Evolutionary conservation across 2,888 invertebrate genomes (phyloP).

Genomic region (Taenaris catops): DNA sequence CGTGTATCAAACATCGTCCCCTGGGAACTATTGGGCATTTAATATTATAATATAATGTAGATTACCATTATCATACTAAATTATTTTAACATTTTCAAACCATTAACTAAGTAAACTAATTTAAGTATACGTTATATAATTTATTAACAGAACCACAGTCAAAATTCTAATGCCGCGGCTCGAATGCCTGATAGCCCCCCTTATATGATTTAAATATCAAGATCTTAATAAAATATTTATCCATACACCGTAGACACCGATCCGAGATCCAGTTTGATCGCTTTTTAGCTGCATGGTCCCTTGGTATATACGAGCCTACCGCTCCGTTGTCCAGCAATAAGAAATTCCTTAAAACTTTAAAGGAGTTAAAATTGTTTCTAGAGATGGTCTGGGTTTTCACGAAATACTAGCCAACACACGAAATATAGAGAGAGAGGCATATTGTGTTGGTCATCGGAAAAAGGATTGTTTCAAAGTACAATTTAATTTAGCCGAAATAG

Average conservation of each 20-base stretch:
- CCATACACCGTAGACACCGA: constrained; percentile 65
- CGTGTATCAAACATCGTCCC: constrained; percentile 52
- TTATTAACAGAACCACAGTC: constrained; percentile 67
- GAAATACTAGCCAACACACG: no score
- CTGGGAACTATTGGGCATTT: constrained; percentile 81
- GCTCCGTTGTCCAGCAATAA: constrained; percentile 13
- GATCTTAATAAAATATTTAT: constrained; percentile 43
- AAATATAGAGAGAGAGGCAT: no score
- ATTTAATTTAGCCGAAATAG: no score
- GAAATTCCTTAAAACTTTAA: constrained; percentile 6
- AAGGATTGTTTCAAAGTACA: no score
- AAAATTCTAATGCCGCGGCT: constrained; percentile 62
- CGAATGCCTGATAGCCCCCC: constrained; percentile 79
- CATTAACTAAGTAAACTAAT: constrained; percentile 79
- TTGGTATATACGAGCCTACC: constrained; percentile 29
- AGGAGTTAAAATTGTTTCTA: no score
- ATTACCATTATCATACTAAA: constrained; percentile 79
- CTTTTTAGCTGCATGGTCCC: constrained; percentile 66
- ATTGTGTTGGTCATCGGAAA: no score
- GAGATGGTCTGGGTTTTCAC: no score
- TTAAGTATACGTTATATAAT: constrained; percentile 59
- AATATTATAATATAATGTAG: constrained; percentile 78
- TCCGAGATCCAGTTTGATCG: constrained; percentile 66
- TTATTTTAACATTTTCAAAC: constrained; percentile 77
- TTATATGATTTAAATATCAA: constrained; percentile 45